Evolutionary conservation across 1,140 invertebrate species (phyloP), one percentile per base, ranked within the genome.

Genomic region (Amphibalanus amphitrite): DNA sequence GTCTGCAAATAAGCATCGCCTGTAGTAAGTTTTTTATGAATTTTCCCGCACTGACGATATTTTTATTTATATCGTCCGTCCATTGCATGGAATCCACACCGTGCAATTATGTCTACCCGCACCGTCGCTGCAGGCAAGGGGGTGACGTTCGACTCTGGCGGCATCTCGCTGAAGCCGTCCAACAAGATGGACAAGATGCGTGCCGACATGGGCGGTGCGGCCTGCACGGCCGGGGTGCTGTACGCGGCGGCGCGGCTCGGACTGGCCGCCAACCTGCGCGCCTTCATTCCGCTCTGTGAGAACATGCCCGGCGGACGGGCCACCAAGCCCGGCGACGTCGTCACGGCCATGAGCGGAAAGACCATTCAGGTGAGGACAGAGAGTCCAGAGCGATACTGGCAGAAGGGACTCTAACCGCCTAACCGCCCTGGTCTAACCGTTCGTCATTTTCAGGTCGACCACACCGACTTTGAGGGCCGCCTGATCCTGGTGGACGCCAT

Each of bases 161-260:
- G 92, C 70, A 89, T 95, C 72, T 91, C 90, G 74, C 80, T 96
- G 15, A 95, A 94, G 80, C 84, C 88, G 3, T 78, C 87, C 30
- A 76, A 83, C 0, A 83, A 85, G 20, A 90, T 96, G 89, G 87
- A 88, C 71, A 84, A 87, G 75, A 96, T 95, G 90, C 84, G 91
- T 76, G 91, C 86, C 0, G 92, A 95, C 78, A 96, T 97, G 93
- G 88, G 88, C 10, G 93, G 93, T 0, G 92, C 90, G 25, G 92
- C 93, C 1, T 87, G 86, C 77, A 88, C 92, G 10, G 79, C 89
- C 8, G 87, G 86, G 0, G 81, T 89, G 0, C 83, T 93, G 28
- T 84, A 85, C 73, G 88, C 90, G 0, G 84, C 87, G 8, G 86
- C 89, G 4, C 80, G 83, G 28, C 79, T 94, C 0, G 85, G 87